Evolutionary conservation across 2,888 invertebrate species (phyloP).

Genomic region (Tortricodes alternella): DNA sequence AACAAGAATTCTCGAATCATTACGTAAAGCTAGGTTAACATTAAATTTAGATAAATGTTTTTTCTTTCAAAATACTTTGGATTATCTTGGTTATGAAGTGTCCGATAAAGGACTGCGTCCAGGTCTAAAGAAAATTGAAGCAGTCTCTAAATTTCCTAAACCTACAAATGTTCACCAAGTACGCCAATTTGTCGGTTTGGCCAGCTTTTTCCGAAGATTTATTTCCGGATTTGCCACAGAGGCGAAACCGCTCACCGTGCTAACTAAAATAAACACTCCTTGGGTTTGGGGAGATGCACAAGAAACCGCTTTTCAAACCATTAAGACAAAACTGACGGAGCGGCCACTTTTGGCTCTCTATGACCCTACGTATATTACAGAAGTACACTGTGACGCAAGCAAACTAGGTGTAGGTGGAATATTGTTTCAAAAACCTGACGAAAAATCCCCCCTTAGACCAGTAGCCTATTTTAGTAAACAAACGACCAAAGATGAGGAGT

Average conservation of each 20-base stretch:
- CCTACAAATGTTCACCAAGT: not conserved
- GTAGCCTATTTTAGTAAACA: conserved; percentile 47
- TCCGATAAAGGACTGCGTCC: not conserved
- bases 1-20: conserved; percentile 22
- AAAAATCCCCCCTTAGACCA: not conserved
- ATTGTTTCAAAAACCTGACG: conserved; percentile 15
- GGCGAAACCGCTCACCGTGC: not conserved
- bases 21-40: conserved; percentile 30
- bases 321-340: not conserved
- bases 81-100: conserved; percentile 4
- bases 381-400: conserved; percentile 29
- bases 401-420: conserved; percentile 25
- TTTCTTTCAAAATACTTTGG: not conserved
- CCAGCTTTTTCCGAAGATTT: conserved; percentile 13
- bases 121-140: conserved; percentile 3
- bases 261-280: not conserved
- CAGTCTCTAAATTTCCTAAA: not conserved
- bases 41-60: conserved; percentile 21
- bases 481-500: conserved; percentile 33
- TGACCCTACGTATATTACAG: conserved; percentile 19
- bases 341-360: conserved; percentile 28
- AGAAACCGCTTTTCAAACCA: not conserved
- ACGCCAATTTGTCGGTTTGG: not conserved
- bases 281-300: not conserved
- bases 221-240: not conserved